Evolutionary conservation across 1,140 invertebrate genomes (phyloP), one percentile per base, ranked within the genome.

Genomic region (Nasonia longicornis): DNA sequence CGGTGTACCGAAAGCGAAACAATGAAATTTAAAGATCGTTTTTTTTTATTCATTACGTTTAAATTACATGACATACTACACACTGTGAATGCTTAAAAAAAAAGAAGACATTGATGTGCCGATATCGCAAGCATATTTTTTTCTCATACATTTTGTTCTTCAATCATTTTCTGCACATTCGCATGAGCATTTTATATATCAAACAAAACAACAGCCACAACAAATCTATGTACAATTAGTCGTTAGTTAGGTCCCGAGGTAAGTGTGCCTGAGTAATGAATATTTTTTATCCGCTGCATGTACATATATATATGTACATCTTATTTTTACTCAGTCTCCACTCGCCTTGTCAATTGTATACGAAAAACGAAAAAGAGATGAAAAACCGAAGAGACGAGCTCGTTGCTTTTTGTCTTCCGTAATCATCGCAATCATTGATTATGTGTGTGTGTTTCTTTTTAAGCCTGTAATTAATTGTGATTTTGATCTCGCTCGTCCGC

Each of bases 221-320:
- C 52, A 58, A 58, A 58, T 6, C 52, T 35, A 12, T 80, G 20
- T 69, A 20, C 31, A 80, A 76, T 70, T 70, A 70, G 48, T 70
- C 31, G 35, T 77, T 81, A 82, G 42, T 78, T 81, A 78, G 66
- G 16, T 58, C 12, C 8, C 58, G 75, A 78, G 80, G 76, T 78
- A 82, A 82, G 80, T 82, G 22, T 72, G 71, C 45, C 70, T 66
- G 75, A 81, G 67, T 71, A 70, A 75, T 76, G 42, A 66, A 76
- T 71, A 38, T 71, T 76, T 35, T 69, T 72, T 77, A 20, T 74
- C 11, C n/a, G 11, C 3, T 52, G 72, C 70, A 69, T 58, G 26
- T 72, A 10, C 31, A 69, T 72, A 10, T 72, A 38, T n/a, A 42
- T 38, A 14, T 35, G 38, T 66, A 77, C 12, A 77, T 12, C 6